These are phyloP conservation scores for Hirudo medicinalis DNA, from an alignment of 1,140 invertebrate species.

Conservation along the genomic window DNA sequence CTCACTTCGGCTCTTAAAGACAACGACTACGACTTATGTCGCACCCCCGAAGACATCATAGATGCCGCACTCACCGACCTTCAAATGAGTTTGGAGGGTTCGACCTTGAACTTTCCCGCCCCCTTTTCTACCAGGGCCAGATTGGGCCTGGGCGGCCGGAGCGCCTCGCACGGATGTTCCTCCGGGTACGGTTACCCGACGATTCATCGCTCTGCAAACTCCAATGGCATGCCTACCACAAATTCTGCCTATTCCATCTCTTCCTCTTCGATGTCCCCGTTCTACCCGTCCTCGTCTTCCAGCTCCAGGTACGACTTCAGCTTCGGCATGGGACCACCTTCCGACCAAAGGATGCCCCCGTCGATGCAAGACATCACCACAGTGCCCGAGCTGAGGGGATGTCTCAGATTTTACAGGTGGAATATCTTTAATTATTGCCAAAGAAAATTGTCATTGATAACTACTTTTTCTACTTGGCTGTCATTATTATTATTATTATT, in stretches of 20 bases:
- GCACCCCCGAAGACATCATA: slow-evolving; percentile 57
- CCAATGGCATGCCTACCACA: no score
- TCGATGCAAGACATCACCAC: slow-evolving; percentile 61
- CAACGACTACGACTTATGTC: no score
- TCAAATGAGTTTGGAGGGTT: slow-evolving; percentile 64
- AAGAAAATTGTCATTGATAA: no score
- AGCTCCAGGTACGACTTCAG: not conserved
- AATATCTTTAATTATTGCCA: not conserved
- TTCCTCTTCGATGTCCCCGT: not conserved
- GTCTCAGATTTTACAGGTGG: slow-evolving; percentile 70
- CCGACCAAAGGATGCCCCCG: not conserved
- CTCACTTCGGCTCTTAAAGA: slow-evolving; percentile 19
- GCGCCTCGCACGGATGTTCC: no score
- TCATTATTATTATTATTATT: not conserved
- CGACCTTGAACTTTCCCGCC: slow-evolving; percentile 28
- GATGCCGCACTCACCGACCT: slow-evolving; percentile 82
- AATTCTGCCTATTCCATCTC: not conserved
- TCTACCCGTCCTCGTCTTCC: no score
- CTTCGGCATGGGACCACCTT: not conserved
- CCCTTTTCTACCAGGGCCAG: no score
- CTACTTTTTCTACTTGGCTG: not conserved
- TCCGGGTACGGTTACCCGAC: no score
- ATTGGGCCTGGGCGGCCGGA: no score
- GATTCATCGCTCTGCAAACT: no score
- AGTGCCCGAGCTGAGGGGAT: slow-evolving; percentile 75